Base-by-base conservation (phyloP, 2,113 vertebrate species). In the Stigmatopora argus region DNA sequence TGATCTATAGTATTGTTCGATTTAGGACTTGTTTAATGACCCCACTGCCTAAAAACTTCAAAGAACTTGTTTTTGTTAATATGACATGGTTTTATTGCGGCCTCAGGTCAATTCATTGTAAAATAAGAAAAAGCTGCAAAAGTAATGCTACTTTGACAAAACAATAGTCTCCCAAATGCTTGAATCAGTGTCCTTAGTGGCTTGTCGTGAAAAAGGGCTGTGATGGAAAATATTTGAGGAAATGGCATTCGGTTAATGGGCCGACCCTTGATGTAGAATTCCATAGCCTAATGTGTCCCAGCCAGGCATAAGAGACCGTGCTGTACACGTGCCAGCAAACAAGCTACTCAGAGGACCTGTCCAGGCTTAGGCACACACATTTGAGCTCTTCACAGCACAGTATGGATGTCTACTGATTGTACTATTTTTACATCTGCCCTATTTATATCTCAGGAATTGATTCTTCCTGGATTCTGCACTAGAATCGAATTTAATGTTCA, bases 151-250 rank as follows among this genome's bases (percentile, higher is more conserved):
- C 35, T 19, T 12, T 5, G 46, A 8, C 12, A 23, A 59, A 62
- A 64, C 23, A 14, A 56, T 38, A 56, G 51, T 63, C 10, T n/a
- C 19, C 26, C 19, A 55, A n/a, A 4, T 11, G 61, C 51, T 62
- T 19, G 31, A 62, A 60, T 15, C 14, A 23, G 19, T 51, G 17
- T 67, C 56, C 53, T 68, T 19, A 21, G 45, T 44, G 57, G 41
- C 53, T 65, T 48, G 61, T 26, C 63, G 46, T 62, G 70, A 87
- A 78, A 51, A 81, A 66, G 65, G 72, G 58, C 56, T 19, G 9
- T 72, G 83, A 73, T 86, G 86, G 86, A 89, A 89, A 88, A 83
- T 87, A 88, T 85, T 75, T 83, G 77, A 88, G 85, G 83, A 87
- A 89, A 88, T 86, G 84, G 84, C 86, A 78, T 84, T 82, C 51